These are phyloP conservation scores for Condylura cristata DNA, from an alignment of 2,113 vertebrate genomes.

Conservation along the genomic window DNA sequence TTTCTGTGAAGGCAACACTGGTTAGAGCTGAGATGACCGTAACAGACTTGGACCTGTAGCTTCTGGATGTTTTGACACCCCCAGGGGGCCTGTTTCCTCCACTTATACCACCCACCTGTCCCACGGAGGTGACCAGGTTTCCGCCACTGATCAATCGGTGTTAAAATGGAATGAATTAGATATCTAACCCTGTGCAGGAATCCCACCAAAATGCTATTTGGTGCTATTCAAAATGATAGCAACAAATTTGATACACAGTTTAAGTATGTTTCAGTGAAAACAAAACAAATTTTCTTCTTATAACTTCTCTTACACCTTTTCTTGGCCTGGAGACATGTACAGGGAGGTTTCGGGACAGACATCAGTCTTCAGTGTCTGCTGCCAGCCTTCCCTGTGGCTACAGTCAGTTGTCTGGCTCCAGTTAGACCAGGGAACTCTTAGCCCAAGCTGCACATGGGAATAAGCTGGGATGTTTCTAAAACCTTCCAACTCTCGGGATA, in stretches of 20 bases:
- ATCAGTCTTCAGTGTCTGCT: neutral
- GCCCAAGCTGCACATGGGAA: neutral
- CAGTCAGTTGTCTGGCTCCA: neutral
- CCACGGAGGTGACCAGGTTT: neutral
- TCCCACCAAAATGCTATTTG: too few species aligned
- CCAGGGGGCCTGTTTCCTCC: neutral
- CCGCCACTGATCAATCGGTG: neutral
- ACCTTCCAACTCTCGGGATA: neutral
- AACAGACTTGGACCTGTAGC: neutral
- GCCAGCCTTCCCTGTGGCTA: neutral
- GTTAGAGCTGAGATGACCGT: accelerated
- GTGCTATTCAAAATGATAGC: neutral
- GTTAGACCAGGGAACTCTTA: neutral
- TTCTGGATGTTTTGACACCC: neutral
- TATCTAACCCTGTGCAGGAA: neutral
- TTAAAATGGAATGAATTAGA: neutral
- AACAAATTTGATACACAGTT: neutral
- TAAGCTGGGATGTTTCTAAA: neutral
- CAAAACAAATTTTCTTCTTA: neutral
- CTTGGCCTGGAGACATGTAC: neutral
- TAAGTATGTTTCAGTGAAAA: neutral
- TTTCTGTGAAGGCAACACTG: neutral
- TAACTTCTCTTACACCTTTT: neutral
- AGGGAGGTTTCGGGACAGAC: neutral
- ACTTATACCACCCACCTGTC: neutral